Evolutionary conservation across 2,797 vertebrate species (phyloP).

Genomic region (Bufotes viridis): DNA sequence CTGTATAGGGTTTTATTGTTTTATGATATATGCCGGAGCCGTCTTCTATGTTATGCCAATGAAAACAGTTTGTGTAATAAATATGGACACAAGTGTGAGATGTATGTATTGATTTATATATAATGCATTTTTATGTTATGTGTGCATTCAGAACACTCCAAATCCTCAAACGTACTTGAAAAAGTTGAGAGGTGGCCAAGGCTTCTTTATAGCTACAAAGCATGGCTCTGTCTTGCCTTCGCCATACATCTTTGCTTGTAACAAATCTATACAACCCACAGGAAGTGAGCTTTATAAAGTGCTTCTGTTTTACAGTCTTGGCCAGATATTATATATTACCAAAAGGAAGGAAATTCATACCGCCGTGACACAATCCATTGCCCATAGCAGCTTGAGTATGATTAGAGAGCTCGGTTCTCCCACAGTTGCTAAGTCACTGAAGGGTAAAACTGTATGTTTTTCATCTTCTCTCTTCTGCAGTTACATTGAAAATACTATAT

Average conservation of each 20-base stretch:
- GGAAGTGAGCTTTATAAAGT: slow-evolving; percentile 56
- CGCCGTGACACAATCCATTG: slow-evolving; percentile 57
- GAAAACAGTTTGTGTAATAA: slow-evolving; percentile 22
- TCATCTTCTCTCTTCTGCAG: slow-evolving; percentile 46
- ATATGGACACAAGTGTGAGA: slow-evolving; percentile 12
- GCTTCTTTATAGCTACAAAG: slow-evolving; percentile 46
- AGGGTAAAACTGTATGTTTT: slow-evolving; percentile 56
- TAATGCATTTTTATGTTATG: slow-evolving; percentile 10
- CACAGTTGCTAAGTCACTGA: slow-evolving; percentile 51
- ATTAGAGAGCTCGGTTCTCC: slow-evolving; percentile 48
- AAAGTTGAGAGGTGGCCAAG: slow-evolving; percentile 38
- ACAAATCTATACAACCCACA: slow-evolving; percentile 52
- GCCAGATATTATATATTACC: slow-evolving; percentile 57
- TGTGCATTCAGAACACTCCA: slow-evolving; percentile 1
- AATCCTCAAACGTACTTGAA: slow-evolving; percentile 44
- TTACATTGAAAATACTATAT: slow-evolving; percentile 40
- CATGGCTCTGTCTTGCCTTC: slow-evolving; percentile 51
- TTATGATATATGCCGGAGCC: not conserved
- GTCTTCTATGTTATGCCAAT: slow-evolving; percentile 1
- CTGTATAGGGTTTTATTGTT: slow-evolving; percentile 13
- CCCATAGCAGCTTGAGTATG: slow-evolving; percentile 57
- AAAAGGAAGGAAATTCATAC: slow-evolving; percentile 56
- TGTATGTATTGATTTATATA: slow-evolving; percentile 25
- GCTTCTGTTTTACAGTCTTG: slow-evolving; percentile 58
- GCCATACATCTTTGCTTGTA: slow-evolving; percentile 54